These are phyloP conservation scores for Pandemis heparana DNA, from an alignment of 2,888 invertebrate species.

Conservation along the genomic window DNA sequence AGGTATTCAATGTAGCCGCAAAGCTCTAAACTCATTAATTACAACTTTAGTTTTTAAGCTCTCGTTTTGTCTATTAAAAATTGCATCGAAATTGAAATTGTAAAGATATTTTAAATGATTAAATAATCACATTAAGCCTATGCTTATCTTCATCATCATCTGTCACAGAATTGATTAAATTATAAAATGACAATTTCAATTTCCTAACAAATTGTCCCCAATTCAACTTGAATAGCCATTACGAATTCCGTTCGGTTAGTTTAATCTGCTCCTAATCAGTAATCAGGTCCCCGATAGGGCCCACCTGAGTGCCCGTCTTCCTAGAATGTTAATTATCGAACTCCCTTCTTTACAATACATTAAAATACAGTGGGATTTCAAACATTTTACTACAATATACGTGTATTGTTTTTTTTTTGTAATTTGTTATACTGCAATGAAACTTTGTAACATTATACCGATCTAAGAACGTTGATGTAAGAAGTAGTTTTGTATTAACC, in stretches of 20 bases:
- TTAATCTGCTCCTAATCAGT: slow-evolving; percentile 65
- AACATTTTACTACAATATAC: neutral
- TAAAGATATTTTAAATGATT: no score
- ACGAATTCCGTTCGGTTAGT: slow-evolving; percentile 60
- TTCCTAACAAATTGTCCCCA: slow-evolving; percentile 42
- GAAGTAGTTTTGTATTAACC: no score
- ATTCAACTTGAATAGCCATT: slow-evolving; percentile 60
- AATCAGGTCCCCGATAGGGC: slow-evolving; percentile 53
- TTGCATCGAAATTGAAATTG: neutral
- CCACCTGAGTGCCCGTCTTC: slow-evolving; percentile 57
- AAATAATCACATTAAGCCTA: neutral
- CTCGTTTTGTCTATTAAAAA: neutral
- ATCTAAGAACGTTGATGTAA: no score
- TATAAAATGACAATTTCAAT: slow-evolving; percentile 29
- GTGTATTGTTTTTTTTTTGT: neutral
- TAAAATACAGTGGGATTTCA: slow-evolving; percentile 11
- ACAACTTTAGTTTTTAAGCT: neutral
- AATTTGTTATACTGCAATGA: no score
- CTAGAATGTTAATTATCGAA: slow-evolving; percentile 65
- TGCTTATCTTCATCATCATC: neutral
- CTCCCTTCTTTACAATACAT: slow-evolving; percentile 47
- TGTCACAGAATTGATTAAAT: slow-evolving; percentile 1
- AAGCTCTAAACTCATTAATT: neutral
- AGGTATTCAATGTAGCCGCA: neutral
- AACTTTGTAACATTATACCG: no score